Base-by-base conservation (phyloP, 1,140 invertebrate genomes). In the Eriosoma lanigerum region DNA sequence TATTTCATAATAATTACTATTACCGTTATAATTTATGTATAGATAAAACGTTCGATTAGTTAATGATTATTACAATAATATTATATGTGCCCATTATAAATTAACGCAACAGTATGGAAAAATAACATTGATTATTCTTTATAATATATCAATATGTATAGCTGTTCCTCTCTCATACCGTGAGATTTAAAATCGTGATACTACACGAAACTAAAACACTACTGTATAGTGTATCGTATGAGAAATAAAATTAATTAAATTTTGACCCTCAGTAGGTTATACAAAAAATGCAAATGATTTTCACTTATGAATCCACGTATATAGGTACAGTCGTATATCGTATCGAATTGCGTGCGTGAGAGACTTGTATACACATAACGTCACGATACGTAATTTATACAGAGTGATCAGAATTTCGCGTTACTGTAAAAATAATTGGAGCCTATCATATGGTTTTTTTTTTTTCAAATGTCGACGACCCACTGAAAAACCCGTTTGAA, bases 311-410 rank as follows among this genome's bases (percentile, higher is more conserved):
- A 58, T 26, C 3, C 3, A 15, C 13, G 29, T 1, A 6, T 17
- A 29, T 32, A 19, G n/a, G 52, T 24, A 24, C n/a, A 24, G n/a
- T n/a, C n/a, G 1, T 56, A 56, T 24, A 56, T 2, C 24, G 15
- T 62, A 32, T 62, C 58, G 58, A 62, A 29, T 62, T 62, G 58
- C 26, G 26, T 19, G 15, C 58, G 58, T 32, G 58, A 62, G 58
- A 62, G 58, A 62, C 26, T 62, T 6, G 2, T 19, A 29, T 17
- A 8, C 24, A 19, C 19, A 54, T 54, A n/a, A 12, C 21, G 21
- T 6, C 5, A 26, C 15, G 3, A 26, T 26, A 17, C 10, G 15
- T 60, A 26, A 21, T 9, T n/a, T n/a, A n/a, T n/a, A n/a, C n/a
- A n/a, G n/a, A n/a, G n/a, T n/a, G n/a, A n/a, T n/a, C n/a, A n/a